Evolutionary conservation across 2,113 vertebrate genomes (phyloP).

Genomic region (Notothenia rossii): DNA sequence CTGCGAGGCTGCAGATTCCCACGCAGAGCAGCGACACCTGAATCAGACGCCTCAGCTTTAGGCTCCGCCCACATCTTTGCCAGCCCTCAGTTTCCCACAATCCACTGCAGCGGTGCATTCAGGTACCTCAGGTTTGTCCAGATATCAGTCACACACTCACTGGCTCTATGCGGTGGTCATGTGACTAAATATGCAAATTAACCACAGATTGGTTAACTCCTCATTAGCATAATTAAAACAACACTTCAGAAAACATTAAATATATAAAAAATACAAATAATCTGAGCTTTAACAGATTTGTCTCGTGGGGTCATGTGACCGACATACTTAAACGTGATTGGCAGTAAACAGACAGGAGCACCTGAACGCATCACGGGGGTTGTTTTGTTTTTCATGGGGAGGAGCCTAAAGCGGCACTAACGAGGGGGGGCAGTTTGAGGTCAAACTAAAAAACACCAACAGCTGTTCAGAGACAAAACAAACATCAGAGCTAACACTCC

Average conservation of each 20-base stretch:
- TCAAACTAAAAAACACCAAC: constrained; percentile 33
- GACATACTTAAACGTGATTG: background rate
- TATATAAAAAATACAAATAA: no score
- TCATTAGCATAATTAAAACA: no score
- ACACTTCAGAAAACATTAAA: no score
- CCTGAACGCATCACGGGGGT: constrained; percentile 7
- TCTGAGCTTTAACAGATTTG: no score
- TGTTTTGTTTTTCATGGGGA: background rate
- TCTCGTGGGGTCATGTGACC: background rate
- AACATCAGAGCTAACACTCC: constrained; percentile 27
- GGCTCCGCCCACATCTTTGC: constrained; percentile 9
- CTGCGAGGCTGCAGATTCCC: background rate
- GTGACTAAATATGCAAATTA: no score
- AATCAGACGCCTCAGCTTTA: constrained; percentile 11
- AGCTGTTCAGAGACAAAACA: constrained; percentile 14
- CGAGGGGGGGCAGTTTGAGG: constrained; percentile 7
- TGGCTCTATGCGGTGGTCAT: no score
- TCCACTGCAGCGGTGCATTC: constrained; percentile 9
- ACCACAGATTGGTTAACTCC: no score
- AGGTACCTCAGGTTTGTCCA: background rate
- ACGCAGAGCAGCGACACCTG: constrained; percentile 23
- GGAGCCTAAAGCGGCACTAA: constrained; percentile 14
- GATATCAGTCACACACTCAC: no score
- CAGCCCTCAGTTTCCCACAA: background rate
- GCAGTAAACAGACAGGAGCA: background rate